Evolutionary conservation across 2,113 vertebrate species (phyloP), one percentile per base, ranked within the genome.

Genomic region (Pycnonotus jocosus): DNA sequence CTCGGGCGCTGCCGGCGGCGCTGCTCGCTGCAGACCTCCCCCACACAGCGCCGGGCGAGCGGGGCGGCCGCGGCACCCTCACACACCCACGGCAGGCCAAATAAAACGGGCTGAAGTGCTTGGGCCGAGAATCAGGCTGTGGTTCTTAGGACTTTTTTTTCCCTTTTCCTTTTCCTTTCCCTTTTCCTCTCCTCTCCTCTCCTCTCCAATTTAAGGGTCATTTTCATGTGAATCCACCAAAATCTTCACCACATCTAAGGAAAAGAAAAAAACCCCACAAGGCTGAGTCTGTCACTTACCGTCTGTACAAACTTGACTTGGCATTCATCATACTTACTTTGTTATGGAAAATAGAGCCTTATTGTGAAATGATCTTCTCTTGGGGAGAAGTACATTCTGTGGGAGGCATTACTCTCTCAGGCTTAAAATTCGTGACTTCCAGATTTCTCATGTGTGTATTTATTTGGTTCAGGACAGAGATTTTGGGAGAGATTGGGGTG

Each of bases 41-140:
- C 92, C 95, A 66, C 88, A 13, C 80, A 16, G 61, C 44, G 33
- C 86, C 15, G 0, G 31, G 66, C 33, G 60, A 38, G 38, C 38
- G 38, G 38, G n/a, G n/a, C n/a, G n/a, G n/a, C n/a, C n/a, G n/a
- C n/a, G n/a, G n/a, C n/a, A n/a, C n/a, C n/a, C n/a, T n/a, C n/a
- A n/a, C n/a, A n/a, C n/a, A n/a, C n/a, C n/a, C n/a, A n/a, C n/a
- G n/a, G n/a, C n/a, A n/a, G n/a, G n/a, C n/a, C n/a, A n/a, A n/a
- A 91, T 54, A 81, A 95, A 96, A 88, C 14, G 71, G 64, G 95
- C 37, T 70, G 76, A 94, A 95, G 95, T 90, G 87, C 78, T 89
- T 68, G 66, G 92, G 58, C 12, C 71, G n/a, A 89, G 77, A 94
- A 94, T 93, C 84, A 86, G 31, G 16, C 85, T 91, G 79, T 70